phyloP scores from a whole-genome alignment of 1,140 invertebrate genomes.

The Notospermus geniculatus region DNA sequence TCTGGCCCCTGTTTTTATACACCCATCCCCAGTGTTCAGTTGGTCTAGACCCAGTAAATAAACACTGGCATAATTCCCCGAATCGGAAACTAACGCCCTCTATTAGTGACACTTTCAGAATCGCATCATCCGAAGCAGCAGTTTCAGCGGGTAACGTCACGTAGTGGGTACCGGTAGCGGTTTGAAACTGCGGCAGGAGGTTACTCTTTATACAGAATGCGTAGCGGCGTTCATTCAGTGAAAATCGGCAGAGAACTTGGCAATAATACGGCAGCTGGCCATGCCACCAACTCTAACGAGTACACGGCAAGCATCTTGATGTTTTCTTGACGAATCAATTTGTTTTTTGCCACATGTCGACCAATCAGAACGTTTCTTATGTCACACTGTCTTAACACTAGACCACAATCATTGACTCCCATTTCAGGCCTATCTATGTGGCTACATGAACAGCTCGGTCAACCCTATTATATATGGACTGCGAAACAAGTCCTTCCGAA shows the following conservation, averaged over 20 bases:
- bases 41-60: too few species aligned
- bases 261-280: not conserved
- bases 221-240: too few species aligned
- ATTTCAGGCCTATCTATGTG: slow-evolving; percentile 56
- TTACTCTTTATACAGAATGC: too few species aligned
- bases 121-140: too few species aligned
- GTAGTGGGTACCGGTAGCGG: too few species aligned
- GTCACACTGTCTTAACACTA: not conserved
- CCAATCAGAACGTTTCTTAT: not conserved
- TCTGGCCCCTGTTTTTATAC: not conserved
- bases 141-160: too few species aligned
- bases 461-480: slow-evolving; percentile 60
- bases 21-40: too few species aligned
- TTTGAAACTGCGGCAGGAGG: too few species aligned
- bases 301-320: not conserved
- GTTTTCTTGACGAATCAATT: not conserved
- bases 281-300: not conserved
- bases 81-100: too few species aligned
- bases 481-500: slow-evolving; percentile 56
- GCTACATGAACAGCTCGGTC: slow-evolving; percentile 58
- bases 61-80: too few species aligned
- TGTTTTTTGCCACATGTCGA: not conserved
- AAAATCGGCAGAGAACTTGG: not conserved
- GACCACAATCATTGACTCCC: slow-evolving; percentile 10
- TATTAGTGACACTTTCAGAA: too few species aligned